A percentile compares a stretch with the other conserved stretches of the same genome.
These are phyloP conservation scores for Vultur gryphus DNA, from an alignment of 2,797 vertebrate genomes.

Conservation along the genomic window DNA sequence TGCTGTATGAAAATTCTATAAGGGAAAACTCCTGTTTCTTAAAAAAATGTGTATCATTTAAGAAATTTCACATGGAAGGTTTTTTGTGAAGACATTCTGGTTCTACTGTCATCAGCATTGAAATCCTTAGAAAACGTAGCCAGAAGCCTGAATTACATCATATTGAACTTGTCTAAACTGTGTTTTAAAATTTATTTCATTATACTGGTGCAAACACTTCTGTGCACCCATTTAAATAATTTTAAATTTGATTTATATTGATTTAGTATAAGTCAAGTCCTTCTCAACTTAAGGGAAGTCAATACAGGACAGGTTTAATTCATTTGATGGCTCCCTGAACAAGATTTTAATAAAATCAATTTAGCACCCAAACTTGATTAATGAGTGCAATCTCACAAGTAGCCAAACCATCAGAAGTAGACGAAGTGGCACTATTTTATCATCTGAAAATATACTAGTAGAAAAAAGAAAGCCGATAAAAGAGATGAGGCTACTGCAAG, in stretches of 20 bases:
- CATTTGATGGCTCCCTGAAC: background rate
- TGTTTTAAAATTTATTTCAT: slow-evolving; percentile 2
- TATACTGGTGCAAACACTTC: background rate
- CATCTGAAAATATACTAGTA: background rate
- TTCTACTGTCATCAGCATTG: background rate
- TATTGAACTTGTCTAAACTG: background rate
- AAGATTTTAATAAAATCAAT: slow-evolving; percentile 9
- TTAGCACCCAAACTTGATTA: slow-evolving; percentile 10
- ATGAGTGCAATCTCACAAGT: background rate
- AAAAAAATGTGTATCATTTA: rapidly evolving
- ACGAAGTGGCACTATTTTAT: background rate
- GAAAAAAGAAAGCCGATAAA: background rate
- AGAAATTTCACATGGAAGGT: background rate
- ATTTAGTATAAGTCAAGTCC: background rate
- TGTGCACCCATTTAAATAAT: background rate
- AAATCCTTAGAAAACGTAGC: background rate
- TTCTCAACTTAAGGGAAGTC: background rate
- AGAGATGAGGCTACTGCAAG: background rate
- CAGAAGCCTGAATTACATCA: background rate
- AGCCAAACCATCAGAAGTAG: background rate
- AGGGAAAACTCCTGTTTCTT: background rate
- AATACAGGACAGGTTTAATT: slow-evolving; percentile 31
- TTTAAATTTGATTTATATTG: slow-evolving; percentile 22
- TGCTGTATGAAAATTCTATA: background rate
- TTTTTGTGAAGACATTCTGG: background rate